phyloP scores from a whole-genome alignment of 2,797 vertebrate species.

The Periparus ater region DNA sequence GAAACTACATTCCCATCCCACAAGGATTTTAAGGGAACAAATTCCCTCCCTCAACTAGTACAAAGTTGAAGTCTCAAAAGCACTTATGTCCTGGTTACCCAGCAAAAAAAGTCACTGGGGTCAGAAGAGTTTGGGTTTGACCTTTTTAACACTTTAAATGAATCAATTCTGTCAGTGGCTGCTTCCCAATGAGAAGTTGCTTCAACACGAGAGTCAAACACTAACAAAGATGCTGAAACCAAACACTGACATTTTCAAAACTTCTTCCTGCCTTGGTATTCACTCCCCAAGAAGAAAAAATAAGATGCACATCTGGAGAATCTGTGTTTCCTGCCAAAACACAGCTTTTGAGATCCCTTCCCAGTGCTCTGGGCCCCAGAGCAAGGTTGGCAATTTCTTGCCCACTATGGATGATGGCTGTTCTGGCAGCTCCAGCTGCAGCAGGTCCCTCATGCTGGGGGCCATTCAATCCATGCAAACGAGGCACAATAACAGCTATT shows the following conservation, averaged over 20 bases:
- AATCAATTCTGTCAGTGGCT: background rate
- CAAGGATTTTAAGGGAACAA: slow-evolving; percentile 26
- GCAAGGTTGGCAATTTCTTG: background rate
- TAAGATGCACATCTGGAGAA: background rate
- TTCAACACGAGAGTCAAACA: background rate
- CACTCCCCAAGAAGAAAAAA: background rate
- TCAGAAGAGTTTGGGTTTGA: background rate
- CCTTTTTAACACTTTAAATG: background rate
- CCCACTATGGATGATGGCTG: accelerated
- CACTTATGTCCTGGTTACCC: background rate
- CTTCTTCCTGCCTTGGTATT: background rate
- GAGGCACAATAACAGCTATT: background rate
- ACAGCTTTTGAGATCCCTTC: background rate
- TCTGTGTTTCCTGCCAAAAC: background rate
- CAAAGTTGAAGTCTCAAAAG: slow-evolving; percentile 49
- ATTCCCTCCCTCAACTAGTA: background rate
- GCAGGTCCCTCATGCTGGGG: background rate
- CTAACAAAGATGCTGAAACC: background rate
- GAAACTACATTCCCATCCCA: slow-evolving; percentile 52
- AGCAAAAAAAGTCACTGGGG: background rate
- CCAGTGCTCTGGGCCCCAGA: background rate
- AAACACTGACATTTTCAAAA: background rate
- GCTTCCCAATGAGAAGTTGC: background rate
- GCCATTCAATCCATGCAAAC: background rate
- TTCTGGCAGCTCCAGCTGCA: background rate